phyloP scores from a whole-genome alignment of 2,888 invertebrate species.

The Megalurothrips usitatus region DNA sequence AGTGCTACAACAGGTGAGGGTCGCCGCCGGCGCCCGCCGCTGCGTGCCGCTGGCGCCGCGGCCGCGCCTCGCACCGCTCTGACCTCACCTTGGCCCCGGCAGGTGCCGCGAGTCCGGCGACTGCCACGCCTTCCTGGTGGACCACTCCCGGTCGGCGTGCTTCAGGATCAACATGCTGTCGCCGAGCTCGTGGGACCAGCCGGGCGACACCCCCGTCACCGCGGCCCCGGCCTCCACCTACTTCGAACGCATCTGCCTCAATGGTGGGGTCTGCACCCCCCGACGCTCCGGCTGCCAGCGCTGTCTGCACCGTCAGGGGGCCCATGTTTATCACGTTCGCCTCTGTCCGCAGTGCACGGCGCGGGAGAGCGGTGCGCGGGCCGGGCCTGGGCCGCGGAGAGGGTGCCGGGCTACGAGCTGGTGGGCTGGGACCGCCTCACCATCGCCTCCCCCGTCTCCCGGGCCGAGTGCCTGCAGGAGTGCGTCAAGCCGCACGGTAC shows the following conservation, averaged over 20 bases:
- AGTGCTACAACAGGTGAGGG: conserved; percentile 41
- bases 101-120: conserved; percentile 50
- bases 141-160: conserved; percentile 51
- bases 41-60: background rate
- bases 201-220: conserved; percentile 7
- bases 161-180: conserved; percentile 46
- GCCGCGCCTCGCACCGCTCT: background rate
- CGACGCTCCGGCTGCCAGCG: too few species aligned
- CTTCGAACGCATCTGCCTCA: conserved; percentile 61
- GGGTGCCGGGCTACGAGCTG: conserved; percentile 68
- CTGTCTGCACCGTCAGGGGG: too few species aligned
- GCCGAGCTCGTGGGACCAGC: conserved; percentile 34
- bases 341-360: background rate
- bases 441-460: conserved; percentile 1
- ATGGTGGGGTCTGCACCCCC: conserved; percentile 49
- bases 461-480: conserved; percentile 16
- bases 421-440: conserved; percentile 57
- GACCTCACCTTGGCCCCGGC: background rate
- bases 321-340: too few species aligned
- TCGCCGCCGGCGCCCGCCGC: background rate
- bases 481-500: background rate
- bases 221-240: conserved; percentile 47
- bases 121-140: conserved; percentile 51
- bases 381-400: conserved; percentile 71
- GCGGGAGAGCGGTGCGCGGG: conserved; percentile 48